Conservation (phyloP, 1,140 invertebrate species). For the Linepithema humile region DNA sequence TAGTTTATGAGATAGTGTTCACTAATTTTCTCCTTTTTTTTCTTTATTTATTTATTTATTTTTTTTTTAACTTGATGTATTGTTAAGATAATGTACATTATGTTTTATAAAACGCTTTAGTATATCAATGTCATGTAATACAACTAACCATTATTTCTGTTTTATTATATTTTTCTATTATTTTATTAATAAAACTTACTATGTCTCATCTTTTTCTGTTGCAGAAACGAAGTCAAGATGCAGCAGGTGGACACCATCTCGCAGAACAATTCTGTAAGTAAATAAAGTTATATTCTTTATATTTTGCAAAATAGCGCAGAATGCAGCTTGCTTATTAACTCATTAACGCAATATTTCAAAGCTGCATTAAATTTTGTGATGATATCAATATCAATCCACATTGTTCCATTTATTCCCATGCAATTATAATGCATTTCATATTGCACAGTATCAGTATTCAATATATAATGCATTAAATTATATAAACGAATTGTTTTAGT, state of each 20-base stretch:
- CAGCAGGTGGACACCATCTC: constrained; percentile 86
- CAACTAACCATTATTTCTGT: constrained; percentile 1
- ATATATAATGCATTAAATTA: neutral
- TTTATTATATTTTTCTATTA: neutral
- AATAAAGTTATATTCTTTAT: constrained; percentile 4
- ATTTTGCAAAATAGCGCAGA: constrained; percentile 23
- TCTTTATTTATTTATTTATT: too few species aligned
- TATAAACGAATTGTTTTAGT: too few species aligned
- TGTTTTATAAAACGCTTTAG: neutral
- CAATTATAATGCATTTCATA: constrained; percentile 39
- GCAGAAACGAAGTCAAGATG: constrained; percentile 85
- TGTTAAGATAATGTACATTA: neutral
- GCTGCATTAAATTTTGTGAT: constrained; percentile 54
- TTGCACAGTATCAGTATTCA: constrained; percentile 38
- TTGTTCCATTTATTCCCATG: constrained; percentile 2
- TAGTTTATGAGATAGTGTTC: neutral
- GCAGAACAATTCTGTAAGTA: constrained; percentile 86
- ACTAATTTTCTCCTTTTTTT: neutral
- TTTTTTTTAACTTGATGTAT: too few species aligned
- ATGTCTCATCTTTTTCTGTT: constrained; percentile 71
- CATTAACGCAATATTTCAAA: constrained; percentile 65
- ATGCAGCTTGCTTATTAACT: constrained; percentile 72
- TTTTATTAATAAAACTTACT: constrained; percentile 20
- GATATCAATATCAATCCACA: constrained; percentile 2
- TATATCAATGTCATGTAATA: neutral